Base-by-base conservation (phyloP, 2,797 vertebrate genomes). In the Protosalanx chinensis region DNA sequence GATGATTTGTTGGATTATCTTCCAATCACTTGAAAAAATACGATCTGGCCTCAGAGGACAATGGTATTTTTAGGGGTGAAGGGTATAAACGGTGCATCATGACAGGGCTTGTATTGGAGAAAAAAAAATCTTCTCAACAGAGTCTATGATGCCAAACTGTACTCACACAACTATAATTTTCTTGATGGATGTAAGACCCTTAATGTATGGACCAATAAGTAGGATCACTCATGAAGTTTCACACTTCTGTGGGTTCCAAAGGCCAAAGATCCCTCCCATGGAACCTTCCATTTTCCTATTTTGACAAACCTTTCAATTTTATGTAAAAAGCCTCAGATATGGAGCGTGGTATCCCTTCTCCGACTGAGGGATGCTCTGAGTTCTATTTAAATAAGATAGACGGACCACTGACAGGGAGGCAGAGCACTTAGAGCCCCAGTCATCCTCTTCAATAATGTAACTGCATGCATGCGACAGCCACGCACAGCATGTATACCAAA, bases 391-490 rank as follows among this genome's bases (percentile, higher is more conserved):
- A 79, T 41, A 51, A 69, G 71, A 72, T 64, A 76, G 80, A 73
- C 56, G 37, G 64, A 60, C 67, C 73, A 65, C 67, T 67, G 75
- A 67, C 75, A 75, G 69, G 37, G 66, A 41, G 71, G 57, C 66
- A 68, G 70, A 76, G 77, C 68, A 76, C 65, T 70, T 76, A 69
- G 74, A 66, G 57, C 27, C 64, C 32, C 51, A 76, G 79, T 76
- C 72, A 69, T 74, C 74, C 35, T 79, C 18, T 63, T 84, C 64
- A 77, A 82, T 84, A 86, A 86, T 77, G 79, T 74, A 85, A 64
- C 33, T 76, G 69, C 68, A 75, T 73, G 73, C 81, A 76, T 73
- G 71, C 61, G 71, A 74, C 69, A 67, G 71, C 51, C 71, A 67
- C 79, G 72, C 69, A 69, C 79, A 72, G 71, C 68, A 72, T 73